Evolutionary conservation across 2,113 vertebrate species (phyloP), one percentile per base, ranked within the genome.

Genomic region (Ceratotherium simum): DNA sequence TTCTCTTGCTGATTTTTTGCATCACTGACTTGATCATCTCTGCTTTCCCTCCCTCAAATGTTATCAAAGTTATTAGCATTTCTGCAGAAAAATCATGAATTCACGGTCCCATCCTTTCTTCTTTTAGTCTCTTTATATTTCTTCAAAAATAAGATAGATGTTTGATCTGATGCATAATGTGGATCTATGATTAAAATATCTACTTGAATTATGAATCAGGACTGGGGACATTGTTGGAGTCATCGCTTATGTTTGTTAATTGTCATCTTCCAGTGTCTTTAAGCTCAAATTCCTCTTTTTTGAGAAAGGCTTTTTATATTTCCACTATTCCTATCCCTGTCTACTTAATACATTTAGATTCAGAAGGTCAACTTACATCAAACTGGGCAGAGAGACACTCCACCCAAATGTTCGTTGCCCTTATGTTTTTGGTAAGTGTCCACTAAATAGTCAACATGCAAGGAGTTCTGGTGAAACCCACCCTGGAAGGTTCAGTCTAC

Each of bases 221-320:
- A 33, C 54, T 42, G 12, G 25, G 29, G 31, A 93, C 56, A 88
- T 10, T 2, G 4, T 54, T 58, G 42, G 42, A 62, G 3, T 92
- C 76, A 36, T 67, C 39, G 58, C 80, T 72, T 69, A 42, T 4
- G 51, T 76, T 90, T 81, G 17, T 13, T 60, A 17, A 11, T 73
- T 82, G 39, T 64, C 80, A 82, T 2, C 23, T 65, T 90, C 54
- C 67, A 67, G 31, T 70, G 5, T 58, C 54, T 81, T 91, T 86
- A 72, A 82, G 7, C 6, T 93, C 81, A n/a, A 46, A 82, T 91
- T 73, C 70, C 4, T 88, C 48, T 36, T 56, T 69, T 73, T 48
- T 36, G 46, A 96, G n/a, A 33, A 96, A 91, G 46, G 3, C 2
- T 81, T 95, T 88, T 95, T 81, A 13, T 65, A 62, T 81, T 90